Evolutionary conservation across 2,113 vertebrate species (phyloP), one percentile per base, ranked within the genome.

Genomic region (Misgurnus anguillicaudatus): DNA sequence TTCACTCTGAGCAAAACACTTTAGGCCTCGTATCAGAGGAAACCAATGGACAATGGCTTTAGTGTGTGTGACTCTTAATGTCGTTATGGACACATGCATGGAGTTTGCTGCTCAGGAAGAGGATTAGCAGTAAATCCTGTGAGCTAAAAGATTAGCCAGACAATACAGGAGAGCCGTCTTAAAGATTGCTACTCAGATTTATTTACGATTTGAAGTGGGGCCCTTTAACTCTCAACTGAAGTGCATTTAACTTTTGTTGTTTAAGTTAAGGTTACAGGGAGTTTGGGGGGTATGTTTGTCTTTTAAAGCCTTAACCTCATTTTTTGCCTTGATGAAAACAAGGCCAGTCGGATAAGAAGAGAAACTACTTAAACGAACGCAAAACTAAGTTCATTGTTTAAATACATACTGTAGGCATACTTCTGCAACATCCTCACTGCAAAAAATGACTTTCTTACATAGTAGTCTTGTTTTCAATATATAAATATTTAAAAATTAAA

Each of bases 121-220:
- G 74, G 74, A 76, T 76, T 76, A 76, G 74, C 17, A 0, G 45
- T 53, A 39, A 61, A 76, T 64, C 74, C 41, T 45, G 74, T 76
- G 74, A 76, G 74, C 74, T 76, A 76, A 76, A 64, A 76, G 74
- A 76, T 76, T 76, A 76, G 61, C 17, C 74, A 38, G 61, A 76
- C 74, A 76, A 76, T 76, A 76, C 5, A 4, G 2, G 5, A 53
- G 45, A 76, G 31, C 61, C n/a, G 45, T 64, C 42, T 62, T 48
- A 48, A 62, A 75, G 58, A 75, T 48, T 41, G 17, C 41, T 14
- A 17, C 61, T 63, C 6, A 3, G 31, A 17, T 53, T 39, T 53
- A 51, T 75, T 45, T 76, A n/a, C 11, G 60, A 76, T 45, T 5
- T 39, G 24, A 64, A 64, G 16, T 53, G 24, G 17, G 21, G 60